Evolutionary conservation across 2,888 invertebrate genomes (phyloP).

Genomic region (Horisme vitalbata): DNA sequence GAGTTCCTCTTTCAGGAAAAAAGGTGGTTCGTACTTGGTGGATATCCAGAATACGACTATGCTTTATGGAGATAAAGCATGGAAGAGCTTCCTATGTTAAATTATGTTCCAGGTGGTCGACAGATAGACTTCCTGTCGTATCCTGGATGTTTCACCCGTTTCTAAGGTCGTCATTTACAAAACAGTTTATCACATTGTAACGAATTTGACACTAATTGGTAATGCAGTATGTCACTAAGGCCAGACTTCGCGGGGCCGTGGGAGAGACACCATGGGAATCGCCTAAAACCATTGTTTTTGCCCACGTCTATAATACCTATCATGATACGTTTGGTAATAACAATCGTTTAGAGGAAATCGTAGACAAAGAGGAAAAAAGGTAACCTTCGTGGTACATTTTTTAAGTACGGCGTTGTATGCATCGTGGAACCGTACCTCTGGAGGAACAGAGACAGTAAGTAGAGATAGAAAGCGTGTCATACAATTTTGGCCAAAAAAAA

Average conservation of each 20-base stretch:
- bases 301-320: conserved; percentile 27
- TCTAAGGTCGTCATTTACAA: conserved; percentile 2
- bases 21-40: too few relatives aligned
- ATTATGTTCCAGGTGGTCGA: too few relatives aligned
- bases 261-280: conserved; percentile 52
- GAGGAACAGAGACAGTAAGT: too few relatives aligned
- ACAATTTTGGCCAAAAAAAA: too few relatives aligned
- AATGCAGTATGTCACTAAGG: conserved; percentile 29
- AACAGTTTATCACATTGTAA: conserved; percentile 14
- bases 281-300: conserved; percentile 50
- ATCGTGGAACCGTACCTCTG: too few relatives aligned
- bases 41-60: too few relatives aligned
- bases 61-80: too few relatives aligned
- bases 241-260: conserved; percentile 55
- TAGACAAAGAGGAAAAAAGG: conserved; percentile 1
- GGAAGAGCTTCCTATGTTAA: too few relatives aligned
- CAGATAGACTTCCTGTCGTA: too few relatives aligned
- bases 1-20: too few relatives aligned
- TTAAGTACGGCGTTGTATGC: neutral
- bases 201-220: conserved; percentile 27
- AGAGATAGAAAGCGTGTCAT: too few relatives aligned
- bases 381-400: conserved; percentile 7
- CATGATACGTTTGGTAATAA: conserved; percentile 27
- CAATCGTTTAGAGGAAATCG: conserved; percentile 29
- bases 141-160: neutral